A percentile compares a stretch with the other conserved stretches of the same genome.
Evolutionary conservation across 1,140 invertebrate species (phyloP).

Genomic region (Druon quercuslanigerum): DNA sequence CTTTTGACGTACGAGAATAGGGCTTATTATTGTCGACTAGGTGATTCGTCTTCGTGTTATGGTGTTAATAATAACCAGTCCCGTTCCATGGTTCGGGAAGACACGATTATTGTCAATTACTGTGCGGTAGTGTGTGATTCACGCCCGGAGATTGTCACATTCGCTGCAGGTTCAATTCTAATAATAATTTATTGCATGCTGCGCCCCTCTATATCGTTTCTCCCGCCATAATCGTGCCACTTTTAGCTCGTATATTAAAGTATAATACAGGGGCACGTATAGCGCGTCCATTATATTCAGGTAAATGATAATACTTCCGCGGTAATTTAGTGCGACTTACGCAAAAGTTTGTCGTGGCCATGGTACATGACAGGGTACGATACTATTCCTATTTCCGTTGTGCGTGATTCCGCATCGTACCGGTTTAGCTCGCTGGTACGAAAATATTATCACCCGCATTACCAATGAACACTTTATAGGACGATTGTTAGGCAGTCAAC

Average conservation of each 20-base stretch:
- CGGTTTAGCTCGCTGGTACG: constrained; percentile 20
- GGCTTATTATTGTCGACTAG: constrained; percentile 1
- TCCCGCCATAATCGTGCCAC: constrained; percentile 18
- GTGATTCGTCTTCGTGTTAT: constrained; percentile 21
- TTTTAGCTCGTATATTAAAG: constrained; percentile 22
- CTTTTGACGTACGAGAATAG: background rate
- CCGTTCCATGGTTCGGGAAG: constrained; percentile 26
- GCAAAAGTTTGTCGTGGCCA: constrained; percentile 24
- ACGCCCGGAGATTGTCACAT: constrained; percentile 30
- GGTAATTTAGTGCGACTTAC: constrained; percentile 26
- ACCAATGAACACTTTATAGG: background rate
- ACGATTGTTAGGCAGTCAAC: background rate
- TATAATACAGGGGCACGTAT: constrained; percentile 26
- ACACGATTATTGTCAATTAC: constrained; percentile 30
- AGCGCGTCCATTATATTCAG: constrained; percentile 30
- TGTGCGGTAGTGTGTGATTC: constrained; percentile 25
- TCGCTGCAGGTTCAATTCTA: constrained; percentile 29
- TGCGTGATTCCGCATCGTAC: constrained; percentile 3
- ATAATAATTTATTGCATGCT: constrained; percentile 30
- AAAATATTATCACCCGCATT: constrained; percentile 22
- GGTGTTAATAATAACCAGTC: constrained; percentile 16
- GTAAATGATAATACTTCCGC: constrained; percentile 27
- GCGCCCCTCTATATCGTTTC: constrained; percentile 1
- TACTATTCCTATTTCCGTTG: constrained; percentile 20
- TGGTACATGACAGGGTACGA: constrained; percentile 14